A percentile compares a stretch with the other conserved stretches of the same genome.
These are phyloP conservation scores for Perithous albicinctus DNA, from an alignment of 2,888 invertebrate species.

Conservation along the genomic window DNA sequence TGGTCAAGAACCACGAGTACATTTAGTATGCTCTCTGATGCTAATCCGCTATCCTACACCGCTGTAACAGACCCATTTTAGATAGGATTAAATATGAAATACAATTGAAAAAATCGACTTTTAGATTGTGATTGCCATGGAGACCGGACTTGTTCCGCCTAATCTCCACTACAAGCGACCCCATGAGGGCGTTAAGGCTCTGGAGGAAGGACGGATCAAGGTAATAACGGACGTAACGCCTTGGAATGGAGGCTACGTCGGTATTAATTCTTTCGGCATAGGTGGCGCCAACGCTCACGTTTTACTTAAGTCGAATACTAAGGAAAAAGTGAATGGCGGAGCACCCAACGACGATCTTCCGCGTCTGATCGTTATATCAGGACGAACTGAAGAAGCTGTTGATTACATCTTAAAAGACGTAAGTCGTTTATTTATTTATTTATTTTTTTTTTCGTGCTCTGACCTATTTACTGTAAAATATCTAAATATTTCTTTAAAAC, in stretches of 20 bases:
- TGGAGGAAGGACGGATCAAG: slow-evolving; percentile 88
- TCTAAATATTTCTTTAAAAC: too few relatives aligned
- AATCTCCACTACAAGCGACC: slow-evolving; percentile 92
- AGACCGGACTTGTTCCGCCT: slow-evolving; percentile 92
- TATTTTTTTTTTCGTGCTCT: too few relatives aligned
- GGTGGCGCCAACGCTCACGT: slow-evolving; percentile 95
- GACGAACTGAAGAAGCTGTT: slow-evolving; percentile 92
- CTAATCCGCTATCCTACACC: too few relatives aligned
- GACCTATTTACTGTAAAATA: not conserved
- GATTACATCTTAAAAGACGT: slow-evolving; percentile 88
- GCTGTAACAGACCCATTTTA: too few relatives aligned
- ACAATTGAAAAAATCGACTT: too few relatives aligned
- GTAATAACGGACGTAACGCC: slow-evolving; percentile 91
- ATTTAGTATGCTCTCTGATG: too few relatives aligned
- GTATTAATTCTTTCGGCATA: slow-evolving; percentile 96
- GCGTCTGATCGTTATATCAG: slow-evolving; percentile 90
- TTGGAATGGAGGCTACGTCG: slow-evolving; percentile 90
- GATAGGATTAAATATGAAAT: too few relatives aligned
- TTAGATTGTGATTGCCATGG: slow-evolving; percentile 91
- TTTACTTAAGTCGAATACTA: slow-evolving; percentile 87
- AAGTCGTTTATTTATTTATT: too few relatives aligned
- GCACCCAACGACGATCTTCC: slow-evolving; percentile 89
- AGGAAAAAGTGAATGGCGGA: slow-evolving; percentile 88
- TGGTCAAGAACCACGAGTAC: not conserved
- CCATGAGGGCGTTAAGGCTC: slow-evolving; percentile 87